Percentiles rank a stretch among this genome's conserved stretches.
These are phyloP conservation scores for Thereva nobilitata DNA, from an alignment of 2,888 invertebrate species.

Conservation along the genomic window DNA sequence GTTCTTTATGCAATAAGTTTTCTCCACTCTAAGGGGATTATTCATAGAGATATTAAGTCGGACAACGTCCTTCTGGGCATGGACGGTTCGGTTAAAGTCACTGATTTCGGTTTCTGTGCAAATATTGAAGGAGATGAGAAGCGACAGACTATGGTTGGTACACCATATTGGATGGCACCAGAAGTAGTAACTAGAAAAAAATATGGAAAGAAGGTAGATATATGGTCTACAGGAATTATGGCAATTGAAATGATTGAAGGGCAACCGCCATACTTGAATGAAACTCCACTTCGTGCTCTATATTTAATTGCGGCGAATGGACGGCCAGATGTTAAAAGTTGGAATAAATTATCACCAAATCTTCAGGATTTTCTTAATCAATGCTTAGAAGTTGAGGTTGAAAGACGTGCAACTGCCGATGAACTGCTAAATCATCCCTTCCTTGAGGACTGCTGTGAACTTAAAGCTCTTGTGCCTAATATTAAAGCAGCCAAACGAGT, in stretches of 20 bases:
- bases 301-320: constrained; percentile 96
- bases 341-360: constrained; percentile 75
- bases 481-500: constrained; percentile 91
- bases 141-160: constrained; percentile 97
- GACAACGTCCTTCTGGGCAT: constrained; percentile 93
- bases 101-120: constrained; percentile 98
- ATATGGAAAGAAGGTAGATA: constrained; percentile 91
- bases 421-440: constrained; percentile 90
- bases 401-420: constrained; percentile 82
- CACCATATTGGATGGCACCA: constrained; percentile 98
- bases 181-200: constrained; percentile 91
- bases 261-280: constrained; percentile 94
- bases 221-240: constrained; percentile 98
- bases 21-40: constrained; percentile 85
- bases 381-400: constrained; percentile 90
- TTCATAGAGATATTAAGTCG: constrained; percentile 96
- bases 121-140: constrained; percentile 94
- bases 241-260: constrained; percentile 94
- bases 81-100: constrained; percentile 89
- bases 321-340: constrained; percentile 85
- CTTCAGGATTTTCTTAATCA: constrained; percentile 84
- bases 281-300: constrained; percentile 87
- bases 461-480: constrained; percentile 81
- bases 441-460: constrained; percentile 80
- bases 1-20: constrained; percentile 87